Evolutionary conservation across 2,113 vertebrate genomes (phyloP).

Genomic region (Callipepla californica): DNA sequence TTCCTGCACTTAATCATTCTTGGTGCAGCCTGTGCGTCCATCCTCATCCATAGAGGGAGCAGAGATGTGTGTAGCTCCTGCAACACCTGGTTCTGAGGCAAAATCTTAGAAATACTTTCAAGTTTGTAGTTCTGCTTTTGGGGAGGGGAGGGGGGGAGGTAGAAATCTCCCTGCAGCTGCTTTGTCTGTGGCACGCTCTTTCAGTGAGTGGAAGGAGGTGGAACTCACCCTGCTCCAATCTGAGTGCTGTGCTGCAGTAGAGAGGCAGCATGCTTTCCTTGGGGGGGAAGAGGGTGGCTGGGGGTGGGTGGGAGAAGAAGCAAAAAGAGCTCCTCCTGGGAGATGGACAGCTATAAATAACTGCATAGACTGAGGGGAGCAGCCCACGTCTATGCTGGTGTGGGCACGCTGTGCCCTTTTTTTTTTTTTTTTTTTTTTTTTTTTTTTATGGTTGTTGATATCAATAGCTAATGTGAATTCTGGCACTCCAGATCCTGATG

Average conservation of each 20-base stretch:
- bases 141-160: too few relatives aligned
- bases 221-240: not conserved
- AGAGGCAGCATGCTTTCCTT: not conserved
- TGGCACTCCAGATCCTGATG: conserved; percentile 65
- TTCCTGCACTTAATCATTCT: not conserved
- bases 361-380: conserved; percentile 47
- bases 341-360: conserved; percentile 67
- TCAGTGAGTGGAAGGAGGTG: not conserved
- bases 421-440: not conserved
- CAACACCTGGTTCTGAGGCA: not conserved
- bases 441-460: conserved; percentile 29
- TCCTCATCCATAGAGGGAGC: not conserved
- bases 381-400: conserved; percentile 66
- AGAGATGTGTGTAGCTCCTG: not conserved
- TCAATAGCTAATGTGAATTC: conserved; percentile 72
- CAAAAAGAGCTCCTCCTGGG: conserved; percentile 41
- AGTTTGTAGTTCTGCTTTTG: accelerated
- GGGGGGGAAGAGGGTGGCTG: not conserved
- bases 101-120: not conserved
- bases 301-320: not conserved
- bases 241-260: not conserved
- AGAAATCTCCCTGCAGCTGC: not conserved
- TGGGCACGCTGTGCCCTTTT: conserved; percentile 71
- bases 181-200: not conserved
- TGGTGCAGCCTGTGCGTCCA: not conserved